Percentiles rank a stretch among this genome's conserved stretches.
Evolutionary conservation across 2,797 vertebrate genomes (phyloP).

Genomic region (Falco berigora): DNA sequence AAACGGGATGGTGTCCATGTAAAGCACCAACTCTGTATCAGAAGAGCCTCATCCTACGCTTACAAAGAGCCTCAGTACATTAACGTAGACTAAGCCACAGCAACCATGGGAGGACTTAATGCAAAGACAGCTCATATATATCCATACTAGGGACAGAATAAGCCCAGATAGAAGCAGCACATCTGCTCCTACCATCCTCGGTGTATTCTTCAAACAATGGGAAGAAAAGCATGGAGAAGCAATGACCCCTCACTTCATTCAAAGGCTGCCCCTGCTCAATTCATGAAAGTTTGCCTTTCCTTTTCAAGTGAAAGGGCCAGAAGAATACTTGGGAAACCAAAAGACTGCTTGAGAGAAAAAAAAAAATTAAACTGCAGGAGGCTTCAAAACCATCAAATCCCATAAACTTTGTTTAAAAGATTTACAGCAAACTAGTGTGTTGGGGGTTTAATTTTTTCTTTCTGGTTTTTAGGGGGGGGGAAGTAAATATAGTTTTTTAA

Average conservation of each 20-base stretch:
- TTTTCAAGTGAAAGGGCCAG: conserved; percentile 51
- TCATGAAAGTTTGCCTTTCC: conserved; percentile 60
- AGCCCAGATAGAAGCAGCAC: conserved; percentile 1
- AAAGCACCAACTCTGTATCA: not conserved
- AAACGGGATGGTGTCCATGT: not conserved
- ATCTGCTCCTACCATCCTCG: conserved; percentile 59
- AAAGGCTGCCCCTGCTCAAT: conserved; percentile 47
- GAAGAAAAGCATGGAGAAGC: conserved; percentile 62
- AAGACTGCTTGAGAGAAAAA: not conserved
- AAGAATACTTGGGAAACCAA: conserved; percentile 55
- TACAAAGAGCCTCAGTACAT: not conserved
- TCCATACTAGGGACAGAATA: not conserved
- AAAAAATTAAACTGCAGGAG: not conserved
- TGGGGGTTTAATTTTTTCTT: not conserved
- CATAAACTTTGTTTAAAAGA: conserved; percentile 30
- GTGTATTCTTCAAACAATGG: conserved; percentile 42
- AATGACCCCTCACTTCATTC: conserved; percentile 48
- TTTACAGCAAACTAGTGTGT: not conserved
- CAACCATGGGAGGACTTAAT: not conserved
- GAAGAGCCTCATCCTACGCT: not conserved
- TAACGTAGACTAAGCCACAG: not conserved
- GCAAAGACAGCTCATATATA: not conserved
- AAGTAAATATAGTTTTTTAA: conserved; percentile 29
- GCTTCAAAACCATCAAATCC: not conserved
- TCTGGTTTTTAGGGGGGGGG: not conserved